phyloP scores from a whole-genome alignment of 2,888 invertebrate species.

The Zootermopsis nevadensis region DNA sequence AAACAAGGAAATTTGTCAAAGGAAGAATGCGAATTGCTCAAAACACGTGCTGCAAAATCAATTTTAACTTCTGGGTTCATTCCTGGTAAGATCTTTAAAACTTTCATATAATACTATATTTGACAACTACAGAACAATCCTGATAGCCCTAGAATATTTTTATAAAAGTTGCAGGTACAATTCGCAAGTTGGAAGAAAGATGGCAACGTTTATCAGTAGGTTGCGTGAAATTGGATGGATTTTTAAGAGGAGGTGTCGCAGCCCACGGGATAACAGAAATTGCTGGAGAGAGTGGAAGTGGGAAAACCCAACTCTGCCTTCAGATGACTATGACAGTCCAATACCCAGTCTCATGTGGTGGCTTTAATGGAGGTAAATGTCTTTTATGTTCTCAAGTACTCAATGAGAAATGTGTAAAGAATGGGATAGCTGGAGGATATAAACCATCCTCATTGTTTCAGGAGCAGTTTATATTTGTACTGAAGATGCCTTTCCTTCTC shows the following conservation, averaged over 20 bases:
- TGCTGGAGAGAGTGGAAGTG: conserved; percentile 82
- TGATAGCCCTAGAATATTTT: neutral
- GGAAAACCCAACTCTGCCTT: conserved; percentile 84
- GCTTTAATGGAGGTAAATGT: conserved; percentile 64
- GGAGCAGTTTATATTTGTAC: conserved; percentile 80
- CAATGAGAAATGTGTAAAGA: too few relatives aligned
- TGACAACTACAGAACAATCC: neutral
- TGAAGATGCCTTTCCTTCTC: conserved; percentile 80
- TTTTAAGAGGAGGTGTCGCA: conserved; percentile 76
- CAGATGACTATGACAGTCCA: conserved; percentile 77
- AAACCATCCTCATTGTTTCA: conserved; percentile 54
- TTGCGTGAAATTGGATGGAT: conserved; percentile 69
- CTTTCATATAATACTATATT: too few relatives aligned
- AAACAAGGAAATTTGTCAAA: conserved; percentile 42
- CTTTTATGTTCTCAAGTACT: conserved; percentile 10
- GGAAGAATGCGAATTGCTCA: conserved; percentile 41
- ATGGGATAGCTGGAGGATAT: too few relatives aligned
- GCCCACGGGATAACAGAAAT: conserved; percentile 79
- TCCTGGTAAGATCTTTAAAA: conserved; percentile 43
- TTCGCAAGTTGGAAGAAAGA: neutral
- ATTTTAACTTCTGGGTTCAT: conserved; percentile 28
- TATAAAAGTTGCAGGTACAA: neutral
- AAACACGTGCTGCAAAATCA: conserved; percentile 9
- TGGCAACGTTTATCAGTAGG: conserved; percentile 61
- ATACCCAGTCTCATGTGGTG: conserved; percentile 66